Percentiles rank a stretch among this genome's conserved stretches.
These are phyloP conservation scores for Leptinotarsa texana DNA, from an alignment of 1,140 invertebrate species.

Conservation along the genomic window DNA sequence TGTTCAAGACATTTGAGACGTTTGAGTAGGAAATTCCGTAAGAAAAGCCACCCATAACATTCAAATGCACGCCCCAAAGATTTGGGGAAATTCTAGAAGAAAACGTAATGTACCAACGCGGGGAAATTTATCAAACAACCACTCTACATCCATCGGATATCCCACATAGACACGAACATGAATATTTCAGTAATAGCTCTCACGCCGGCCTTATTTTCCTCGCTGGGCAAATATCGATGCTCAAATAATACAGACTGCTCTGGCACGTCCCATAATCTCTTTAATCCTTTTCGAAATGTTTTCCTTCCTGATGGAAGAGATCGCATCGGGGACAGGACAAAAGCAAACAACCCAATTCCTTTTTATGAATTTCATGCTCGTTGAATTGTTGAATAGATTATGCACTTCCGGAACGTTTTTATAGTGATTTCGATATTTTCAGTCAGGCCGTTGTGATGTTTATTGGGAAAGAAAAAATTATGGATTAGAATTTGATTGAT, in stretches of 20 bases:
- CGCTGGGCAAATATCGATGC: conserved; percentile 22
- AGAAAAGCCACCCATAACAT: conserved; percentile 11
- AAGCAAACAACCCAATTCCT: conserved; percentile 16
- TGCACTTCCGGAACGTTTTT: neutral
- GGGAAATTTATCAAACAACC: conserved; percentile 30
- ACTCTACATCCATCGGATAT: conserved; percentile 34
- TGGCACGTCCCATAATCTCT: conserved; percentile 30
- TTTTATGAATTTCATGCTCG: conserved; percentile 7
- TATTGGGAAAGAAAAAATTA: no score
- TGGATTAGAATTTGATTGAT: no score
- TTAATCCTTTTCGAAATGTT: conserved; percentile 28
- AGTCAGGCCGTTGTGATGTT: no score
- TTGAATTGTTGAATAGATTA: neutral
- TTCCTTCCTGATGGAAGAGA: conserved; percentile 20
- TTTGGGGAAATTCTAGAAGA: conserved; percentile 17
- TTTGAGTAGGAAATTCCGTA: neutral
- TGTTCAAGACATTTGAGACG: no score
- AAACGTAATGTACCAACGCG: conserved; percentile 12
- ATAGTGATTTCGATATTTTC: no score
- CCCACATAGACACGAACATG: conserved; percentile 35
- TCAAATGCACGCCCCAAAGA: conserved; percentile 13
- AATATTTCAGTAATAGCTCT: conserved; percentile 36
- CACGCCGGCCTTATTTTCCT: conserved; percentile 23
- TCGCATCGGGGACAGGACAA: neutral
- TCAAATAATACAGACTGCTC: conserved; percentile 25